phyloP scores from a whole-genome alignment of 2,113 vertebrate species.

The Engystomops pustulosus region DNA sequence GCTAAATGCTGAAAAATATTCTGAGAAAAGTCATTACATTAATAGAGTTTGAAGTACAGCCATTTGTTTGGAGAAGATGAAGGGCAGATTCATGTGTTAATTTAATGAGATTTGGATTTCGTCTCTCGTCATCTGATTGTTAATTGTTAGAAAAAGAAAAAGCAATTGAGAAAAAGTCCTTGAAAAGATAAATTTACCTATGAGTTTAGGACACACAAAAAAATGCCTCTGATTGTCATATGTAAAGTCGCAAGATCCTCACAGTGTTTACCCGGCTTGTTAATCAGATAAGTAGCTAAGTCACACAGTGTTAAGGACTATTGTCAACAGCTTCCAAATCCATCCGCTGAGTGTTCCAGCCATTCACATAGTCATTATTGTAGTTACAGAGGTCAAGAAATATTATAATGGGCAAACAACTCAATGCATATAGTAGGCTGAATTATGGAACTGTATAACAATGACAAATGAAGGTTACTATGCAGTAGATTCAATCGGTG shows the following conservation, averaged over 20 bases:
- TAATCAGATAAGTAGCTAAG: conserved; percentile 31
- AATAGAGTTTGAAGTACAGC: background rate
- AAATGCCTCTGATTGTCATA: background rate
- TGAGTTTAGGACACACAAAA: conserved; percentile 11
- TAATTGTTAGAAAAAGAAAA: background rate
- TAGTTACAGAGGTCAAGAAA: background rate
- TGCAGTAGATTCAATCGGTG: too few relatives aligned
- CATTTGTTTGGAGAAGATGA: conserved; percentile 31
- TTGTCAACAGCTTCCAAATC: conserved; percentile 11
- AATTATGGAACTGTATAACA: too few relatives aligned
- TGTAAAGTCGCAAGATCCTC: background rate
- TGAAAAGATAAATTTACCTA: conserved; percentile 30
- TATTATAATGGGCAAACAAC: background rate
- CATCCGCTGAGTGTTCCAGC: background rate
- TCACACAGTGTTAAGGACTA: conserved; percentile 23
- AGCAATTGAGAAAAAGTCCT: conserved; percentile 41
- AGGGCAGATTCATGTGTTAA: background rate
- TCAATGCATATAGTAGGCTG: background rate
- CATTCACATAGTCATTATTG: background rate
- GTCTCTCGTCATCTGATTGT: conserved; percentile 7
- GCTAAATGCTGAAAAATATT: background rate
- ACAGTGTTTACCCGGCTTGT: background rate
- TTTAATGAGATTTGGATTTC: background rate
- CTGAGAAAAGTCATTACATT: background rate
- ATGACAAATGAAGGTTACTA: too few relatives aligned